Base-by-base conservation (phyloP, 2,888 invertebrate genomes). In the Tineola bisselliella region DNA sequence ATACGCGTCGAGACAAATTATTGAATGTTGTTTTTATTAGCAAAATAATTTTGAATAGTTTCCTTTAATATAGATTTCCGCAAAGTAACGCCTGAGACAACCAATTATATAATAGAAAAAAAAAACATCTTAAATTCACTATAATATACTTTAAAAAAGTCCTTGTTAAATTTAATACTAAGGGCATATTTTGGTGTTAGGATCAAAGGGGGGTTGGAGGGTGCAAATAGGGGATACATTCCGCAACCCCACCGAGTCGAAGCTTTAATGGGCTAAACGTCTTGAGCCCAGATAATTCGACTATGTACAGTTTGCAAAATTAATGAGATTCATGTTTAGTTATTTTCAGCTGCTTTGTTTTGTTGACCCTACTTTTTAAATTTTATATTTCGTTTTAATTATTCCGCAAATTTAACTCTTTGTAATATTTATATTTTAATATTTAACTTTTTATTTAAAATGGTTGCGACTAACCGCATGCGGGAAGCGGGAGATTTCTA, bases 221-320 rank as follows among this genome's bases (percentile, higher is more conserved):
- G 19, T 10, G 54, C 6, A 15, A 48, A 6, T 25, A 6, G 54
- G 17, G 54, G 19, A 12, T 17, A 48, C 15, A 54, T 30, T 44
- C 58, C 62, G 19, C 59, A n/a, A 25, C 54, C 62, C 44, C 62
- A 5, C 31, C 13, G 19, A 13, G 38, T 71, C 72, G 74, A 75
- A 76, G 81, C 78, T 81, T 82, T 84, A 84, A 84, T 83, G 82
- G 84, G 79, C 80, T 82, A 81, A 84, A 81, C 83, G 81, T 83
- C 82, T 83, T 77, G 75, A 80, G 77, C 81, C 73, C 68, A 77
- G 82, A 82, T 82, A 81, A 82, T 80, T 79, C 76, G 71, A 38
- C 38, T 17, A 17, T 11, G 61, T 62, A 62, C 54, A 25, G 62
- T 43, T 8, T 4, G 60, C 62, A 48, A 44, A 60, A 60, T 10